Evolutionary conservation across 2,888 invertebrate genomes (phyloP).

Genomic region (Pyrgus malvae): DNA sequence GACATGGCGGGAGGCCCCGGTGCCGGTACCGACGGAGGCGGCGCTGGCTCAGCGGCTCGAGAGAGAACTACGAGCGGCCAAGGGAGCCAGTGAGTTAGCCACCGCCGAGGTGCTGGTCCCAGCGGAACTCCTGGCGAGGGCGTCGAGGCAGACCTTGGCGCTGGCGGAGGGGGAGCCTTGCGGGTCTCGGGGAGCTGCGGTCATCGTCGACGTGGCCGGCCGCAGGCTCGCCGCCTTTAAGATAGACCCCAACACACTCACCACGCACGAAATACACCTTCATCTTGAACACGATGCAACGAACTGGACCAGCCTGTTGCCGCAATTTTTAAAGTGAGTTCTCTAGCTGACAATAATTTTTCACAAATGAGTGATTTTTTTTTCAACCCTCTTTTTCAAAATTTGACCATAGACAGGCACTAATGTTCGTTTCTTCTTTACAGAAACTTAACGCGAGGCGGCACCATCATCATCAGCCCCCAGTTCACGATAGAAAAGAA

Average conservation of each 20-base stretch:
- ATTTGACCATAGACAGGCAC: background rate
- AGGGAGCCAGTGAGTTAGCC: constrained; percentile 88
- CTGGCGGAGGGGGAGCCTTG: constrained; percentile 95
- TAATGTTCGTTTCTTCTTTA: constrained; percentile 39
- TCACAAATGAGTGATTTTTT: background rate
- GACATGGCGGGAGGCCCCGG: constrained; percentile 72
- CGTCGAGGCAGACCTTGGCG: constrained; percentile 89
- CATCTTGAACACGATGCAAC: constrained; percentile 93
- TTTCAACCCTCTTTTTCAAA: background rate
- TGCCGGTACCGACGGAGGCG: constrained; percentile 82
- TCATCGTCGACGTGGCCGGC: constrained; percentile 91
- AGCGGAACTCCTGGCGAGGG: constrained; percentile 89
- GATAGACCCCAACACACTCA: constrained; percentile 92
- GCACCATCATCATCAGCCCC: constrained; percentile 93
- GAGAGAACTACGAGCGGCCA: constrained; percentile 89
- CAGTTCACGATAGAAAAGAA: constrained; percentile 95
- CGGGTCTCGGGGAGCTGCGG: constrained; percentile 92
- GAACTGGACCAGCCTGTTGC: constrained; percentile 93
- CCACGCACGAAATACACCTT: constrained; percentile 94
- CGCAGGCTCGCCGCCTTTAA: constrained; percentile 91
- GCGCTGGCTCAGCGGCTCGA: constrained; percentile 89
- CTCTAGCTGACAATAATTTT: background rate
- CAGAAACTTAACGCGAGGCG: constrained; percentile 93
- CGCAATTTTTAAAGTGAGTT: constrained; percentile 95
- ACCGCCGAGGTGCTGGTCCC: constrained; percentile 94